These are phyloP conservation scores for Zhuqinia jingwanae DNA, from an alignment of 2,888 invertebrate species.

Conservation along the genomic window DNA sequence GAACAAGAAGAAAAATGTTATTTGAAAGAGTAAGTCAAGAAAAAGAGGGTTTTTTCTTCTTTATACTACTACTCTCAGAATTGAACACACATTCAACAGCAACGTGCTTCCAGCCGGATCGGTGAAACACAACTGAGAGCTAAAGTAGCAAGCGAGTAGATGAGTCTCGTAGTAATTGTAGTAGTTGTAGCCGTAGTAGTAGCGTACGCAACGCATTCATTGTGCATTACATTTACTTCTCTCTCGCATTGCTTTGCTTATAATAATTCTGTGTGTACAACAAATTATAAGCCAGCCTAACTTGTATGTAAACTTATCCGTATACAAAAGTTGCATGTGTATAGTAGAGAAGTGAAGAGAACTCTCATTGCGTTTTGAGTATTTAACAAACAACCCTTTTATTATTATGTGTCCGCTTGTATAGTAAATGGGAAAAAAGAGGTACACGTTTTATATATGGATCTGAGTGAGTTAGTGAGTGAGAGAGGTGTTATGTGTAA, in stretches of 20 bases:
- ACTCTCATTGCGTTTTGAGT: too few relatives aligned
- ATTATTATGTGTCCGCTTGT: too few relatives aligned
- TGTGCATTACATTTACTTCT: slow-evolving; percentile 16
- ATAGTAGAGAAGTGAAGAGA: slow-evolving; percentile 13
- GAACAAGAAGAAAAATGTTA: slow-evolving; percentile 16
- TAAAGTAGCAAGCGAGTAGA: slow-evolving; percentile 54
- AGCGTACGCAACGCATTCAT: slow-evolving; percentile 55
- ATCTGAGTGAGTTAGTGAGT: too few relatives aligned
- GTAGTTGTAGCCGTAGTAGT: background rate
- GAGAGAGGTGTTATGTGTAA: slow-evolving; percentile 2
- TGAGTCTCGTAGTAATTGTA: slow-evolving; percentile 5
- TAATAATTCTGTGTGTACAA: background rate
- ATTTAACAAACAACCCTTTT: too few relatives aligned
- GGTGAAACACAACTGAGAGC: slow-evolving; percentile 77
- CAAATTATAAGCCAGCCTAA: background rate
- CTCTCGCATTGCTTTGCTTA: background rate
- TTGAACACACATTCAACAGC: slow-evolving; percentile 65
- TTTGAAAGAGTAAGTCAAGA: slow-evolving; percentile 20
- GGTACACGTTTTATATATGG: too few relatives aligned
- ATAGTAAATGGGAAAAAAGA: too few relatives aligned
- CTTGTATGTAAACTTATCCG: background rate
- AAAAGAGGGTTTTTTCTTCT: slow-evolving; percentile 44
- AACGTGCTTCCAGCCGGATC: slow-evolving; percentile 76
- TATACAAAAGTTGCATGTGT: background rate
- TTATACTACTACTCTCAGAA: slow-evolving; percentile 3